Evolutionary conservation across 2,888 invertebrate species (phyloP).

Genomic region (Metallyticus violacea): DNA sequence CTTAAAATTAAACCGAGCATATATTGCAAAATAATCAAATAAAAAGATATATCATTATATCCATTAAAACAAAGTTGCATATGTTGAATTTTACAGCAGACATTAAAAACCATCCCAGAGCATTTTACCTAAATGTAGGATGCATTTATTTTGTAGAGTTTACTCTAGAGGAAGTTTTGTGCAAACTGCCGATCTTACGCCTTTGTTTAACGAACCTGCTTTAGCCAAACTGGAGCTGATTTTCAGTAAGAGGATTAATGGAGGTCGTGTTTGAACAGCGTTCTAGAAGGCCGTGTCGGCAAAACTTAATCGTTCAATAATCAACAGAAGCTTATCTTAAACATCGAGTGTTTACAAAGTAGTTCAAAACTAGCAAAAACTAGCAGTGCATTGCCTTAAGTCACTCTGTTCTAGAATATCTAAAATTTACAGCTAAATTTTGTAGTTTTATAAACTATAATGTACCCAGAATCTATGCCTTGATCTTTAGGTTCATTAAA

Average conservation of each 20-base stretch:
- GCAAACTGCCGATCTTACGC: not conserved
- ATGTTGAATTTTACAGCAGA: too few species aligned
- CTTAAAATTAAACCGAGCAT: too few species aligned
- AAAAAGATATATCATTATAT: too few species aligned
- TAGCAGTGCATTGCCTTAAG: not conserved
- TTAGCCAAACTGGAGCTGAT: not conserved
- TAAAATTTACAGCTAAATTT: too few species aligned
- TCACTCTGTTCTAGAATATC: too few species aligned
- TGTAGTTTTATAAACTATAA: too few species aligned
- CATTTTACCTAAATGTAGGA: too few species aligned
- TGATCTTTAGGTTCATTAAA: too few species aligned
- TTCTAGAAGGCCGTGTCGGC: not conserved
- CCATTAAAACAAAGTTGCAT: too few species aligned
- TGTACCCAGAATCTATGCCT: too few species aligned
- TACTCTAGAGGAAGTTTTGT: not conserved
- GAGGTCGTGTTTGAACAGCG: not conserved
- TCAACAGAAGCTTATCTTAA: not conserved
- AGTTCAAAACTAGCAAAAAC: not conserved
- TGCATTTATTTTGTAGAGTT: not conserved
- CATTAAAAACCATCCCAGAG: too few species aligned
- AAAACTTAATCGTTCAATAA: not conserved
- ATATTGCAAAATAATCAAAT: too few species aligned
- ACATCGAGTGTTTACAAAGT: not conserved
- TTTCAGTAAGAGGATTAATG: not conserved
- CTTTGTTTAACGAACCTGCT: not conserved